Percentiles rank a stretch among this genome's conserved stretches.
phyloP scores from a whole-genome alignment of 2,888 invertebrate genomes.

The Cerceris ruficornis region DNA sequence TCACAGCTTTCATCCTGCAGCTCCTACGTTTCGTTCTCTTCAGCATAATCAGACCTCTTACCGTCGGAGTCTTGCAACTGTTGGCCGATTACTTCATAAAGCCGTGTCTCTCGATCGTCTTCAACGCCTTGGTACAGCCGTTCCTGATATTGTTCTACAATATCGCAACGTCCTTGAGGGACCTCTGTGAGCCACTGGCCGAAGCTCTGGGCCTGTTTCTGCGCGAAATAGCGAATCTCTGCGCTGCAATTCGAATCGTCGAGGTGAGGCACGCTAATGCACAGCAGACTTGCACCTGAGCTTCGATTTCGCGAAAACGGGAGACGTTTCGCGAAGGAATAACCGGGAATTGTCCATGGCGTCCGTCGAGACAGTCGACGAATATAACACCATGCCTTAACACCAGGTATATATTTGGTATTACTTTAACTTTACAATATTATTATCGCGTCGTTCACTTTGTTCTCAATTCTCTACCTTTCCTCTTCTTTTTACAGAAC shows the following conservation, averaged over 20 bases:
- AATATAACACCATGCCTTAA: conserved; percentile 70
- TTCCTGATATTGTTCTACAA: conserved; percentile 86
- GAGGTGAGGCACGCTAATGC: conserved; percentile 77
- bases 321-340: neutral
- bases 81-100: conserved; percentile 87
- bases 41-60: conserved; percentile 84
- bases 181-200: conserved; percentile 85
- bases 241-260: conserved; percentile 82
- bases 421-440: conserved; percentile 80
- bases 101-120: conserved; percentile 85
- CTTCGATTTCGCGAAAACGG: neutral
- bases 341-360: no score
- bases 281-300: conserved; percentile 58
- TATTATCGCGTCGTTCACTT: conserved; percentile 72
- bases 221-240: conserved; percentile 81
- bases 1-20: conserved; percentile 85
- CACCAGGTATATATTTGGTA: conserved; percentile 81
- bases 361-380: conserved; percentile 21
- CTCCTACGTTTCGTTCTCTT: conserved; percentile 84
- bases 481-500: conserved; percentile 76
- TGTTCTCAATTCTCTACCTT: conserved; percentile 4
- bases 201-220: conserved; percentile 83
- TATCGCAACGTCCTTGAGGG: conserved; percentile 84
- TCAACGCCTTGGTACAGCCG: conserved; percentile 87
- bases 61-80: conserved; percentile 85